Evolutionary conservation across 30 jellyfish, hydroid and myxozoan genomes (phyloP), one percentile per base, ranked within the genome.

Genomic region (Hydractinia symbiolongicarpus): DNA sequence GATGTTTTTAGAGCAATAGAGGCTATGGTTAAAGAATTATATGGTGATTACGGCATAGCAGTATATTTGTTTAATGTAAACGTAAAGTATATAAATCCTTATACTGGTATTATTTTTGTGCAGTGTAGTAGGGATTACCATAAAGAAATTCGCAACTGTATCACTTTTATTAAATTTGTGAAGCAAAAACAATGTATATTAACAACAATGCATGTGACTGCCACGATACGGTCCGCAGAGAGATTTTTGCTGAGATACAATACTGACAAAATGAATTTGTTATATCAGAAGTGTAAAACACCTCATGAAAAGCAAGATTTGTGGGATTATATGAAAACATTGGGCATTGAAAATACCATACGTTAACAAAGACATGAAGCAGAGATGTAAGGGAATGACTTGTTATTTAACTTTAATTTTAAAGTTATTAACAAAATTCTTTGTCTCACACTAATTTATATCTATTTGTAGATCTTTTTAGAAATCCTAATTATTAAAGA

Each of bases 41-140:
- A 77, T 77, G 85, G 85, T 54, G 85, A 77, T 9, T 77, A 77
- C 53, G 85, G 85, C 15, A 50, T 55, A 17, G 76, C 79, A 17
- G 76, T 76, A 54, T 77, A 19, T 55, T 55, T 76, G 6, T 19
- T 55, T 16, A 17, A 60, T 17, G 5, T 77, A 44, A 54, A 9
- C 50, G 73, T 77, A 0, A 77, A 77, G 60, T 77, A 77, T 60
- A 66, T 60, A 15, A 77, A 77, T 61, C 85, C 85, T 9, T 77
- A 77, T 61, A 77, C 85, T 17, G 53, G 74, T 21, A 61, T 77
- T 17, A 54, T 77, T n/a, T 77, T 77, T 60, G 15, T 77, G 8
- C 85, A 77, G 60, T 53, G 57, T 15, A 55, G 61, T 56, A 61
- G 85, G 7, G 82, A 77, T 15, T 57, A 77, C 40, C 85, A 77